phyloP scores from a whole-genome alignment of 2,113 vertebrate genomes.

The Morone chrysops region DNA sequence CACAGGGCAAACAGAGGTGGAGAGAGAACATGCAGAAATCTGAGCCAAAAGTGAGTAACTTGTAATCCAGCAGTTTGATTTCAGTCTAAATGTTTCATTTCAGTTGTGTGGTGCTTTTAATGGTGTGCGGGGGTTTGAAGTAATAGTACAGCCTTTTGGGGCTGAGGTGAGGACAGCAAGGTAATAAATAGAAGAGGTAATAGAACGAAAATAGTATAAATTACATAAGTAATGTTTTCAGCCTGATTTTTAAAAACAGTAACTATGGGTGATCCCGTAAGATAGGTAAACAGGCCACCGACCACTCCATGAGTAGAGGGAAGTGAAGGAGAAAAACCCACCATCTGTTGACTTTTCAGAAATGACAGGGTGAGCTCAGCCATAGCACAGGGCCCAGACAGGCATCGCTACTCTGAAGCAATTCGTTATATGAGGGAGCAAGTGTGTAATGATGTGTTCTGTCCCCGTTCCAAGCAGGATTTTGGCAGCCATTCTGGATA shows the following conservation, averaged over 20 bases:
- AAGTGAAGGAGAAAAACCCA: conserved; percentile 55
- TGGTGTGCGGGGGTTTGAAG: not conserved
- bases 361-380: conserved; percentile 26
- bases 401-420: conserved; percentile 45
- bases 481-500: conserved; percentile 47
- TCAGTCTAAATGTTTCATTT: conserved; percentile 46
- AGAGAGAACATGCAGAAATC: conserved; percentile 12
- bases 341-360: conserved; percentile 66
- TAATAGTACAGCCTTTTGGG: not conserved
- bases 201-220: not conserved
- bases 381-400: conserved; percentile 28
- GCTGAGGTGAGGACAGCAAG: conserved; percentile 12
- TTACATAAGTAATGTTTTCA: conserved; percentile 25
- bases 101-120: conserved; percentile 3
- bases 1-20: conserved; percentile 12
- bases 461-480: conserved; percentile 45
- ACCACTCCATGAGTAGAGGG: not conserved
- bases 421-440: conserved; percentile 38
- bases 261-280: conserved; percentile 22
- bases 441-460: conserved; percentile 58
- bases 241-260: conserved; percentile 28
- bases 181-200: not conserved
- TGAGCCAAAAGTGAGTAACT: conserved; percentile 18
- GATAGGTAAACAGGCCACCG: conserved; percentile 17
- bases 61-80: conserved; percentile 36